Conservation (phyloP, 2,113 vertebrate genomes). For the Xerus inauris region DNA sequence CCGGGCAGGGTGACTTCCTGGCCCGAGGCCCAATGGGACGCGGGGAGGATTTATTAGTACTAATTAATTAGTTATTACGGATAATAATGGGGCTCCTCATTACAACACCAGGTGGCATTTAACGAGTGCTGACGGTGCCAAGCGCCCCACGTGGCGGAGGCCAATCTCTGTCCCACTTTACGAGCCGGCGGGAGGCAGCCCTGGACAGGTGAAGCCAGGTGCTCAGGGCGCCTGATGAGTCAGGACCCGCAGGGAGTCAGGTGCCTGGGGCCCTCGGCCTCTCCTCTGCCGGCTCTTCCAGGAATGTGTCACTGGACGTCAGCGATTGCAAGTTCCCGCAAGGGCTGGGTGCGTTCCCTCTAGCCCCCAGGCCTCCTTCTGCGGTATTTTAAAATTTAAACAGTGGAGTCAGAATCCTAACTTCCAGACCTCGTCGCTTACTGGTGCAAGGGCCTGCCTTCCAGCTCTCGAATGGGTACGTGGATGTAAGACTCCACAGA, state of each 20-base stretch:
- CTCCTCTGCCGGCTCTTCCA: background rate
- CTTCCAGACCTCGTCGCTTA: background rate
- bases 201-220: background rate
- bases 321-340: background rate
- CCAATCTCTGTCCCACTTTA: background rate
- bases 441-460: background rate
- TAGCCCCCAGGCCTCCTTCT: background rate
- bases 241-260: background rate
- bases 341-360: too few species aligned
- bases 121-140: constrained; percentile 43
- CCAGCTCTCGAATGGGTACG: background rate
- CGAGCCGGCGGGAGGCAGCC: too few species aligned
- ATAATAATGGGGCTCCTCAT: constrained; percentile 15
- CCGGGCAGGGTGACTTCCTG: background rate
- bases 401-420: background rate
- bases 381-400: background rate
- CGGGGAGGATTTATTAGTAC: background rate
- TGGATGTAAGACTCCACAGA: background rate
- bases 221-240: background rate
- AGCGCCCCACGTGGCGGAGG: constrained; percentile 46
- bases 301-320: too few species aligned
- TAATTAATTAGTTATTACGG: constrained; percentile 68
- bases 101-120: constrained; percentile 17
- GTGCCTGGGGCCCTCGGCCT: fast-evolving
- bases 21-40: background rate